Evolutionary conservation across 2,797 vertebrate genomes (phyloP).

Genomic region (Rhadinocentrus ornatus): DNA sequence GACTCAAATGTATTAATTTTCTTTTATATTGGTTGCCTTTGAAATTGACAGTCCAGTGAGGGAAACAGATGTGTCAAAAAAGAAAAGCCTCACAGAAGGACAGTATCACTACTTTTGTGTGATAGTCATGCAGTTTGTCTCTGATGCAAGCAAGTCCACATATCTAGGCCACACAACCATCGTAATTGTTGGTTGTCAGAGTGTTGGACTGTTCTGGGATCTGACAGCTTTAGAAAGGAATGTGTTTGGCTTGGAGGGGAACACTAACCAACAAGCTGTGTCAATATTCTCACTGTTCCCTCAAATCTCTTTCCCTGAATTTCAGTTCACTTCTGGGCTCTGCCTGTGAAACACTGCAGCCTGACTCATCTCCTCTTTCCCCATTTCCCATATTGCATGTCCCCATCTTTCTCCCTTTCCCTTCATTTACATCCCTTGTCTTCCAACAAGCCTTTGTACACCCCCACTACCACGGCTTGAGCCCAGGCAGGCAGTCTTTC

Average conservation of each 20-base stretch:
- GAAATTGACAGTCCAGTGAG: slow-evolving; percentile 39
- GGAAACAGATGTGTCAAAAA: slow-evolving; percentile 29
- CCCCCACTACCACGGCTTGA: slow-evolving; percentile 28
- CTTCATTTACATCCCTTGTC: slow-evolving; percentile 52
- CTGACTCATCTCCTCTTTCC: slow-evolving; percentile 32
- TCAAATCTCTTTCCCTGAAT: slow-evolving; percentile 46
- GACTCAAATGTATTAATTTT: slow-evolving; percentile 31
- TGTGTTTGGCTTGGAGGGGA: slow-evolving; percentile 73
- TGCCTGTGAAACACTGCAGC: slow-evolving; percentile 37
- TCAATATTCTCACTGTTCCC: slow-evolving; percentile 73
- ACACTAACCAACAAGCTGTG: slow-evolving; percentile 74
- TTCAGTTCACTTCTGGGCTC: slow-evolving; percentile 30
- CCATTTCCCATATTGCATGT: slow-evolving; percentile 27
- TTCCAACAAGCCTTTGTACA: slow-evolving; percentile 40
- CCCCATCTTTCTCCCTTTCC: slow-evolving; percentile 12
- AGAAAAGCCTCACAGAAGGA: slow-evolving; percentile 10
- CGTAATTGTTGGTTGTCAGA: slow-evolving; percentile 65
- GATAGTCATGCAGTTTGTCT: slow-evolving; percentile 30
- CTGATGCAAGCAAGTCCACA: slow-evolving; percentile 39
- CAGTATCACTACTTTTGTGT: slow-evolving; percentile 27
- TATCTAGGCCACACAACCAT: slow-evolving; percentile 50
- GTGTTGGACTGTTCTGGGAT: slow-evolving; percentile 65
- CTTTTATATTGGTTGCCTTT: slow-evolving; percentile 20
- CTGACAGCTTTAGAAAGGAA: slow-evolving; percentile 76
- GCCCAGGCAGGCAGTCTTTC: slow-evolving; percentile 72